Conservation (phyloP, 2,113 vertebrate genomes). For the Lynx canadensis region DNA sequence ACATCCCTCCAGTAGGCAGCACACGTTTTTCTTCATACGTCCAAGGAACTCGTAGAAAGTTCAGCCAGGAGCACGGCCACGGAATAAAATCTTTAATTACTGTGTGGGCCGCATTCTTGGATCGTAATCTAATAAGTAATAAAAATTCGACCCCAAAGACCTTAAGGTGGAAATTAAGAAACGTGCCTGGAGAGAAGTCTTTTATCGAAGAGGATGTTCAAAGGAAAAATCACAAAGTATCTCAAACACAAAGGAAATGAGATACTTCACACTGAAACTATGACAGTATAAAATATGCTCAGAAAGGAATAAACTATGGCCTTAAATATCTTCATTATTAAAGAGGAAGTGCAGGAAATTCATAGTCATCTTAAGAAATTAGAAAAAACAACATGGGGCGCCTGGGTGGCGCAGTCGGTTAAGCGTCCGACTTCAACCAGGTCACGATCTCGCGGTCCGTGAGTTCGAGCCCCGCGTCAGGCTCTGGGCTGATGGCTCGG, state of each 20-base stretch:
- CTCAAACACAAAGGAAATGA: neutral
- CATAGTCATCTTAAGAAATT: neutral
- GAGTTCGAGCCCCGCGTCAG: too few relatives aligned
- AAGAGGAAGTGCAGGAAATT: neutral
- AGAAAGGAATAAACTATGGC: neutral
- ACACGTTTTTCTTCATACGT: neutral
- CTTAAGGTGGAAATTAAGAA: neutral
- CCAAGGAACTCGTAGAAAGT: neutral
- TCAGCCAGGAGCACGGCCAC: neutral
- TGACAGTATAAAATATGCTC: neutral
- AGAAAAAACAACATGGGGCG: neutral
- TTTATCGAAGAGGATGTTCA: neutral
- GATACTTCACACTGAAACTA: neutral
- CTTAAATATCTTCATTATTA: neutral
- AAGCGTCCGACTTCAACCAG: too few relatives aligned
- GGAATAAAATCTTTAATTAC: neutral
- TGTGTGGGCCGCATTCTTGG: neutral
- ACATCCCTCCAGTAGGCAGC: neutral
- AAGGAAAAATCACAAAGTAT: neutral
- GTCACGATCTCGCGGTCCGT: too few relatives aligned
- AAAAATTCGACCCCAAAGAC: neutral
- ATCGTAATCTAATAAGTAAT: neutral
- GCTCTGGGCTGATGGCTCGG: too few relatives aligned
- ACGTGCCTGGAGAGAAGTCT: neutral
- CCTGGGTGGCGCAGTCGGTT: too few relatives aligned